phyloP scores from a whole-genome alignment of 2,888 invertebrate genomes.

The Mythimna pallens region DNA sequence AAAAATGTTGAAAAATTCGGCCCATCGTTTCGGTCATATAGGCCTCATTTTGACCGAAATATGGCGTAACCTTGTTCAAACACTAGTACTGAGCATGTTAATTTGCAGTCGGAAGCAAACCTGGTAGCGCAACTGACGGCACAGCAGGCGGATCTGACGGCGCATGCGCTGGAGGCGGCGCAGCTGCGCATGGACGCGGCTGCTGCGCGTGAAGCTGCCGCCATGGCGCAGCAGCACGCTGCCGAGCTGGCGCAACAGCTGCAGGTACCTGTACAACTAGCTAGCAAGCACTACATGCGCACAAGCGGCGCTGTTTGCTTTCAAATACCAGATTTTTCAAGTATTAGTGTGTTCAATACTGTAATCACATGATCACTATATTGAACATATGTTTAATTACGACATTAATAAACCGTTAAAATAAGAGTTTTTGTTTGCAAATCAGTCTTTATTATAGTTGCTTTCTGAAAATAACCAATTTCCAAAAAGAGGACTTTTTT shows the following conservation, averaged over 20 bases:
- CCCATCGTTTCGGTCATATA: neutral
- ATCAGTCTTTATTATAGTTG: too few relatives aligned
- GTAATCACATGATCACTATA: too few relatives aligned
- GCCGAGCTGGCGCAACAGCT: slow-evolving; percentile 89
- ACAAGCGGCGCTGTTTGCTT: slow-evolving; percentile 63
- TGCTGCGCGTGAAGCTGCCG: slow-evolving; percentile 80
- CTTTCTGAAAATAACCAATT: too few relatives aligned
- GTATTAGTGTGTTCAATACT: too few relatives aligned
- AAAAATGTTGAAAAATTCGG: too few relatives aligned
- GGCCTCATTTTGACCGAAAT: neutral
- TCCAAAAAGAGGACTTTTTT: too few relatives aligned
- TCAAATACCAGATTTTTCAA: too few relatives aligned
- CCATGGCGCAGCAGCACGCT: slow-evolving; percentile 88
- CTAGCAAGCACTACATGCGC: neutral
- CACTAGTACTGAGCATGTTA: neutral
- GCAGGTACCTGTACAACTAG: slow-evolving; percentile 75
- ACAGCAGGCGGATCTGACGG: slow-evolving; percentile 83
- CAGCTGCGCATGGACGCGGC: slow-evolving; percentile 87
- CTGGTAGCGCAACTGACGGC: slow-evolving; percentile 85
- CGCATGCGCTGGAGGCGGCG: slow-evolving; percentile 79
- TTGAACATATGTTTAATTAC: too few relatives aligned
- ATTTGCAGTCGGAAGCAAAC: slow-evolving; percentile 77
- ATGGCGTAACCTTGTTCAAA: neutral
- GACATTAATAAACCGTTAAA: too few relatives aligned
- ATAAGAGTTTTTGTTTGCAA: too few relatives aligned